Percentiles rank a stretch among this genome's conserved stretches.
These are phyloP conservation scores for Metridium senile DNA, from an alignment of 92 coral and sea anemone genomes.

Conservation along the genomic window DNA sequence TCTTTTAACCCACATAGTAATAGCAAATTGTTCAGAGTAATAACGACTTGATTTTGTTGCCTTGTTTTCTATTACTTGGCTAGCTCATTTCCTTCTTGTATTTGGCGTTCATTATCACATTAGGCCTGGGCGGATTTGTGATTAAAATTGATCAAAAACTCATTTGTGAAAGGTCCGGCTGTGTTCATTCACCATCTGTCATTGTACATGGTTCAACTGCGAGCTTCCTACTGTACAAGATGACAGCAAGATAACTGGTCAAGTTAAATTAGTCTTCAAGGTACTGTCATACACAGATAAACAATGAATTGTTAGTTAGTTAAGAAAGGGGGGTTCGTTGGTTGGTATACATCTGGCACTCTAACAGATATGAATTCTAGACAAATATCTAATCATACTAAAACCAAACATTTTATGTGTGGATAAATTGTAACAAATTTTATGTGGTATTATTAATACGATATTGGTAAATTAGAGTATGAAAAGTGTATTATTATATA, in stretches of 20 bases:
- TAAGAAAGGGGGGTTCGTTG: too few species aligned
- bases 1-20: background rate
- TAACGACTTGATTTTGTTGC: background rate
- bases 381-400: too few species aligned
- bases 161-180: background rate
- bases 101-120: background rate
- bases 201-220: background rate
- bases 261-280: background rate
- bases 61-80: background rate
- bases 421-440: too few species aligned
- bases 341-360: too few species aligned
- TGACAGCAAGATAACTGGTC: background rate
- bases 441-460: too few species aligned
- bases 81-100: background rate
- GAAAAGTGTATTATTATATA: too few species aligned
- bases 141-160: conserved; percentile 4
- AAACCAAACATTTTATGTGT: too few species aligned
- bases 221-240: background rate
- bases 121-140: background rate
- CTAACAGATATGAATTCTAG: too few species aligned
- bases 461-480: too few species aligned
- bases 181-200: background rate
- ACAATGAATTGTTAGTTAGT: background rate
- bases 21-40: background rate
- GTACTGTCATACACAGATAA: background rate